Evolutionary conservation across 2,888 invertebrate genomes (phyloP), one percentile per base, ranked within the genome.

Genomic region (Xanthorhoe designata): DNA sequence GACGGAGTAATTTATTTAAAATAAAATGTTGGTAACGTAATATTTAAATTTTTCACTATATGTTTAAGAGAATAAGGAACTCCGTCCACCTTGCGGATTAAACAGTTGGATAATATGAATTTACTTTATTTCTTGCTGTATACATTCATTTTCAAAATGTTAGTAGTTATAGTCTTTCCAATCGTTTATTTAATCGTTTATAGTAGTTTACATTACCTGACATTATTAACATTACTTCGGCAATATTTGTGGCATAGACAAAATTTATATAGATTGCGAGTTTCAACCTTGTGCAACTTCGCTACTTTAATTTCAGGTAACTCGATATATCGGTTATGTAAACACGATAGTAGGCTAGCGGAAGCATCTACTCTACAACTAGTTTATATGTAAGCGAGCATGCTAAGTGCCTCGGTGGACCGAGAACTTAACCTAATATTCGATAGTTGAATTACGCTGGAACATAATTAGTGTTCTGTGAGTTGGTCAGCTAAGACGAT

Each of bases 341-440:
- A 60, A 65, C 65, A 69, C 18, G 59, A 53, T 59, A 51, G 61
- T 62, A 57, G 35, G 68, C 45, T 49, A 59, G 38, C 49, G 59
- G 65, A 49, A 60, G 54, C 55, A 63, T 64, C 53, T 64, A 60
- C 63, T 67, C 29, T 51, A 54, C 15, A 89, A 88, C 89, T 87
- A 90, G 91, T 91, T 91, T 92, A 91, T 88, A 86, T 86, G 81
- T 81, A 74, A 80, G 72, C 78, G 78, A 75, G 77, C 73, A 75
- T 79, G 79, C 87, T 91, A 87, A 91, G 92, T 91, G 91, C 89
- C 84, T 81, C 81, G 75, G 75, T 70, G 78, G 84, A 75, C 82
- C 78, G 81, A 89, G 88, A 89, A 90, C 88, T 88, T 92, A 92
- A 92, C 91, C 90, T 90, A 92, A 92, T 92, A 91, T 89, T 89